Conservation (phyloP, 53 echinoderm and acorn worm genomes). For the Echinarachnius parma region DNA sequence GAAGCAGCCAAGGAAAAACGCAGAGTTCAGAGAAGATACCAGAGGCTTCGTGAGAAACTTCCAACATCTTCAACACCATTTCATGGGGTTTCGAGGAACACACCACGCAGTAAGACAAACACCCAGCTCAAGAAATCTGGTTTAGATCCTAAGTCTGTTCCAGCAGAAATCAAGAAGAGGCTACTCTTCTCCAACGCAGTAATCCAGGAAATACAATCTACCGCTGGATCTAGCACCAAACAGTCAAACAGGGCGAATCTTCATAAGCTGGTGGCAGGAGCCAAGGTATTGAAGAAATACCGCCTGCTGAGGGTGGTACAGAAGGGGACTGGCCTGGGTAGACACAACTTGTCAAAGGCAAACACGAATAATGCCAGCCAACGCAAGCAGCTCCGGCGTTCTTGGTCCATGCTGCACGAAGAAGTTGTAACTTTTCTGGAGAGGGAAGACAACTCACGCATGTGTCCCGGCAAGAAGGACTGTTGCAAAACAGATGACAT, state of each 20-base stretch:
- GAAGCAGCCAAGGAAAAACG: conserved; percentile 32
- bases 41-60: conserved; percentile 13
- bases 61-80: conserved; percentile 26
- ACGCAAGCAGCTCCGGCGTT: conserved; percentile 5
- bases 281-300: conserved; percentile 48
- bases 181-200: conserved; percentile 39
- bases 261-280: conserved; percentile 22
- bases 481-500: conserved; percentile 41
- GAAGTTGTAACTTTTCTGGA: conserved; percentile 53
- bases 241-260: not conserved
- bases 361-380: not conserved
- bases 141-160: conserved; percentile 18
- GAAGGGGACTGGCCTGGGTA: conserved; percentile 40
- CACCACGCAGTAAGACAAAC: conserved; percentile 34
- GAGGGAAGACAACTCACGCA: conserved; percentile 50
- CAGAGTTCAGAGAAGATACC: conserved; percentile 29
- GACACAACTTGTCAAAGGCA: conserved; percentile 39
- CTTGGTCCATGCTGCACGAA: conserved; percentile 39
- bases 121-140: conserved; percentile 27
- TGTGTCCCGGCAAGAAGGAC: conserved; percentile 52
- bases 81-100: conserved; percentile 9
- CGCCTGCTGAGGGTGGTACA: conserved; percentile 27
- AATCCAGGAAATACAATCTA: conserved; percentile 21
- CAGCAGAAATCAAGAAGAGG: conserved; percentile 28
- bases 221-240: not conserved